Conservation (phyloP, 1,140 invertebrate genomes). For the Drosophila equinoxialis region DNA sequence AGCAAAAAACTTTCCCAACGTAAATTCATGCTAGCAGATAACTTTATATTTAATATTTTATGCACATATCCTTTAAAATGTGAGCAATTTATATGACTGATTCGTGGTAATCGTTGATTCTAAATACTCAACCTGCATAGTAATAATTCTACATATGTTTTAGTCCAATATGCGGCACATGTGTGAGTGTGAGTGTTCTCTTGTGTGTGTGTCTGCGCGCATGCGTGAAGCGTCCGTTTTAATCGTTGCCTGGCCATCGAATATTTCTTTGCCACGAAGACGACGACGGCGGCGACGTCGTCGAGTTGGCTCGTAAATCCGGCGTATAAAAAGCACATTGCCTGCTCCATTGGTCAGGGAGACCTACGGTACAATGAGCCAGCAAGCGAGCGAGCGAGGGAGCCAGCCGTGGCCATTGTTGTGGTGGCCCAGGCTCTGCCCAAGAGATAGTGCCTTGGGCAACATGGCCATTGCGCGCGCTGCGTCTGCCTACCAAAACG, state of each 20-base stretch:
- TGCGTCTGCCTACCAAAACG: slow-evolving; percentile 67
- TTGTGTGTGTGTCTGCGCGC: slow-evolving; percentile 58
- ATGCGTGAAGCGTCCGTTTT: slow-evolving; percentile 81
- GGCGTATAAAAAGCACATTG: slow-evolving; percentile 74
- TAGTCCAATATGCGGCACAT: slow-evolving; percentile 56
- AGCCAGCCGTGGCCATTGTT: slow-evolving; percentile 48
- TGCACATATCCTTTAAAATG: not conserved
- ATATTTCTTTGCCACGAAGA: slow-evolving; percentile 72
- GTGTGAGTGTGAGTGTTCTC: slow-evolving; percentile 25
- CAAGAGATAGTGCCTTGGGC: slow-evolving; percentile 37
- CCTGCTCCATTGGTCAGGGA: slow-evolving; percentile 59
- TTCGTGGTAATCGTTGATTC: not conserved
- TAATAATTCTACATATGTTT: slow-evolving; percentile 39
- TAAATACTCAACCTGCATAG: slow-evolving; percentile 5
- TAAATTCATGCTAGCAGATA: not conserved
- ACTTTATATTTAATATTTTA: not conserved
- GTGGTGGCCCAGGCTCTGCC: slow-evolving; percentile 25
- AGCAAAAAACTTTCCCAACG: too few relatives aligned
- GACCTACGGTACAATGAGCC: not conserved
- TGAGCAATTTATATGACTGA: not conserved
- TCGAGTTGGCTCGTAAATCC: slow-evolving; percentile 74
- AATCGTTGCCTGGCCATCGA: slow-evolving; percentile 79
- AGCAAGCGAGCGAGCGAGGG: slow-evolving; percentile 15
- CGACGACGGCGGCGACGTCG: slow-evolving; percentile 38
- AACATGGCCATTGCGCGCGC: slow-evolving; percentile 23